Base-by-base conservation (phyloP, 2,888 invertebrate species). In the Sarcophaga variegata region DNA sequence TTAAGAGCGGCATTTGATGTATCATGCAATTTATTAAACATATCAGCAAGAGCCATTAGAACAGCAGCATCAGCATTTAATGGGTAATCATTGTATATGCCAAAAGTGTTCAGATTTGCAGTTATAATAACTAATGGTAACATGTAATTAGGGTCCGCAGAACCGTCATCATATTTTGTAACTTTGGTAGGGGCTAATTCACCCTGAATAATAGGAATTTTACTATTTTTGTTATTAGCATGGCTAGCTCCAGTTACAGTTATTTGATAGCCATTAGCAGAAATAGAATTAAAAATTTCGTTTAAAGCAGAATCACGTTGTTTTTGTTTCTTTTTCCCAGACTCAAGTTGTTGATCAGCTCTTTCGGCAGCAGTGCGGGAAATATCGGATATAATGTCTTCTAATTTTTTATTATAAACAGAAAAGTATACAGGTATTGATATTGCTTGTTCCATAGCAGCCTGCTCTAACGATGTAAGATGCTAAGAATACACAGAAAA, bases 241-340 rank as follows among this genome's bases (percentile, higher is more conserved):
- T 96, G 96, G 87, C 96, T 95, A 25, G 96, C 94, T 8, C 97
- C 96, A 85, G 96, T 95, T 45, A 98, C 96, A 88, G 97, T 97
- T 93, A 94, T 96, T 94, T 99, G 99, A 94, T 98, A 99, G 12
- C 99, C 98, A 94, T 98, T 98, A 0, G 98, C 98, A 22, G 97
- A 97, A n/a, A 98, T 96, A 17, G 97, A 96, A 91, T 96, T 96
- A 83, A 98, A 94, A 93, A 99, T 94, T 10, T 97, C 97, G 91
- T 97, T 96, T 14, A 97, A 94, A 0, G 98, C 98, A 0, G 98
- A 97, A 62, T 95, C 95, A 93, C 85, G 88, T 17, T 64, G 5
- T 17, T 94, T 96, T 12, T 83, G 95, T 77, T 88, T 84, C 3
- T n/a, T 77, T 59, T 86, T 89, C 25, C 87, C 69, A 2, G 76